phyloP scores from a whole-genome alignment of 2,113 vertebrate species.

The Saccopteryx bilineata region DNA sequence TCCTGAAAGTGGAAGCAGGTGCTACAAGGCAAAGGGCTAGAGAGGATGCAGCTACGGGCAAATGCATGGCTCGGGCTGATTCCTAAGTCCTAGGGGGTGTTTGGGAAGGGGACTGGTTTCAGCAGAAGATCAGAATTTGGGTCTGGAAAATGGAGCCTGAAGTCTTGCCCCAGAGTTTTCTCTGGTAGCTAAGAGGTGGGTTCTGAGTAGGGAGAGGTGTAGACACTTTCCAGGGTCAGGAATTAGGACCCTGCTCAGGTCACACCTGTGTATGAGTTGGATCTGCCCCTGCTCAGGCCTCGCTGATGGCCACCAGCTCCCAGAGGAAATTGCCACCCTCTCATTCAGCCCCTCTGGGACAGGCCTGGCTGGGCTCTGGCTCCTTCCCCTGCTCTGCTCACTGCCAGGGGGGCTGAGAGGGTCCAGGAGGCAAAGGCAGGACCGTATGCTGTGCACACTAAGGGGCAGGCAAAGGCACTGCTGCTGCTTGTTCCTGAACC shows the following conservation, averaged over 20 bases:
- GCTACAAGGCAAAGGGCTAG: background rate
- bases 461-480: background rate
- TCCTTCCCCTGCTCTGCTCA: background rate
- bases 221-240: background rate
- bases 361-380: background rate
- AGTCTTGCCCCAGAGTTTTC: background rate
- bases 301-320: background rate
- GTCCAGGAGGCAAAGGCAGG: background rate
- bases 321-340: background rate
- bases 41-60: background rate
- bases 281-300: background rate
- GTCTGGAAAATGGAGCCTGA: background rate
- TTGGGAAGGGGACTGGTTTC: background rate
- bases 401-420: background rate
- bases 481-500: no score
- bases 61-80: background rate
- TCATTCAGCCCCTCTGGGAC: background rate
- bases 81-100: background rate
- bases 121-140: background rate
- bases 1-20: background rate
- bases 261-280: background rate
- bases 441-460: rapidly evolving
- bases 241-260: background rate
- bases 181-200: background rate
- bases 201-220: background rate